Evolutionary conservation across 2,797 vertebrate genomes (phyloP).

Genomic region (Etheostoma nigrum): DNA sequence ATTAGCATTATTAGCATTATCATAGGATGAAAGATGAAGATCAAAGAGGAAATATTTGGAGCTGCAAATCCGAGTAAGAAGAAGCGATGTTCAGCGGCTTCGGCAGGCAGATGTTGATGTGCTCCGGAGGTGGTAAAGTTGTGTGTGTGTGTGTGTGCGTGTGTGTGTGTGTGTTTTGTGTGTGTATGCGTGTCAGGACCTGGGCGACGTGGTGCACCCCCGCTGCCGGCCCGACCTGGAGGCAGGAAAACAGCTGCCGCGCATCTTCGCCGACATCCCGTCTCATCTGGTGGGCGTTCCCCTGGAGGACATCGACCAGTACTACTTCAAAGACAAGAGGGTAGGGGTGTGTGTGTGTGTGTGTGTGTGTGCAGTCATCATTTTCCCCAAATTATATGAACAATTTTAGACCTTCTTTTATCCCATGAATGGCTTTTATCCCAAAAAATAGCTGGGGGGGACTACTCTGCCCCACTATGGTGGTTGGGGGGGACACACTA

Average conservation of each 20-base stretch:
- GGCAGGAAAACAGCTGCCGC: constrained; percentile 95
- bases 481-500: no score
- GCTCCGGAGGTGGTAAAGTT: constrained; percentile 3
- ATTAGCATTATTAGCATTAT: no score
- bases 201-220: constrained; percentile 87
- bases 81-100: neutral
- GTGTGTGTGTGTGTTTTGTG: neutral
- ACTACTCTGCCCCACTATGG: no score
- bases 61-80: neutral
- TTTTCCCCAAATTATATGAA: no score
- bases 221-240: constrained; percentile 92
- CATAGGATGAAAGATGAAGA: neutral
- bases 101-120: constrained; percentile 5
- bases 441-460: no score
- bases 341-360: constrained; percentile 73
- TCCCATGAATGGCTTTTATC: no score
- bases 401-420: no score
- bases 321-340: constrained; percentile 92
- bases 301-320: constrained; percentile 96
- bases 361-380: neutral
- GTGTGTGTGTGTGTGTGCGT: neutral
- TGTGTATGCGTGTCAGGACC: constrained; percentile 78
- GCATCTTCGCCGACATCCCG: constrained; percentile 94
- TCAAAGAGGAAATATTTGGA: neutral
- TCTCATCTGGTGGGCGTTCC: constrained; percentile 94